Base-by-base conservation (phyloP, 2,797 vertebrate genomes). In the Coendou prehensilis region DNA sequence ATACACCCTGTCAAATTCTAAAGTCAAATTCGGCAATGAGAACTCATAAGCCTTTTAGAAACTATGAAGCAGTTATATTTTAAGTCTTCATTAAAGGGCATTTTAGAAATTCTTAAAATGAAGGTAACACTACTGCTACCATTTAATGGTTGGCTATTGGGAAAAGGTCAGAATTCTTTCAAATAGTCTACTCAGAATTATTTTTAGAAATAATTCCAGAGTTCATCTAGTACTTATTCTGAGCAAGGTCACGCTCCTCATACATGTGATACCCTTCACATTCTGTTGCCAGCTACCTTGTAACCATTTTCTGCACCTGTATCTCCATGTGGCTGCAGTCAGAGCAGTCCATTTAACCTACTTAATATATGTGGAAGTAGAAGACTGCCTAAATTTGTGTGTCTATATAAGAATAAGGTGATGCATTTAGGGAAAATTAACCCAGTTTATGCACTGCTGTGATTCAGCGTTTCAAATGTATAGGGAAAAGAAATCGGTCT, bases 141-240 rank as follows among this genome's bases (percentile, higher is more conserved):
- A n/a, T 57, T 52, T 69, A 88, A 69, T 87, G 22, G 23, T n/a
- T 85, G 0, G 52, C 22, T 96, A 4, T 86, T 76, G 26, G 86
- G 23, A 90, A 94, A 88, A 95, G 69, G 75, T 88, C 50, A 81
- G 10, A 84, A 69, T 61, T 86, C 59, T 96, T 95, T 92, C 45
- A 92, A 84, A 93, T 84, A 18, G 23, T 91, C 54, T 59, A 59
- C 82, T 88, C n/a, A 82, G 86, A 93, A 64, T 96, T 95, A 97
- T 91, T 97, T 97, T 97, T 96, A 96, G 93, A 97, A 94, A 82
- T 20, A 50, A 76, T 63, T 93, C 17, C 91, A n/a, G 59, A 54
- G 88, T 93, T 94, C 52, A 63, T 91, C 89, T 96, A 61, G 45
- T 92, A 59, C 71, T 90, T 80, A 64, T 13, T 95, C 52, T 63